Percentiles rank a stretch among this genome's conserved stretches.
These are phyloP conservation scores for Tenthredo notha DNA, from an alignment of 2,888 invertebrate species.

Conservation along the genomic window DNA sequence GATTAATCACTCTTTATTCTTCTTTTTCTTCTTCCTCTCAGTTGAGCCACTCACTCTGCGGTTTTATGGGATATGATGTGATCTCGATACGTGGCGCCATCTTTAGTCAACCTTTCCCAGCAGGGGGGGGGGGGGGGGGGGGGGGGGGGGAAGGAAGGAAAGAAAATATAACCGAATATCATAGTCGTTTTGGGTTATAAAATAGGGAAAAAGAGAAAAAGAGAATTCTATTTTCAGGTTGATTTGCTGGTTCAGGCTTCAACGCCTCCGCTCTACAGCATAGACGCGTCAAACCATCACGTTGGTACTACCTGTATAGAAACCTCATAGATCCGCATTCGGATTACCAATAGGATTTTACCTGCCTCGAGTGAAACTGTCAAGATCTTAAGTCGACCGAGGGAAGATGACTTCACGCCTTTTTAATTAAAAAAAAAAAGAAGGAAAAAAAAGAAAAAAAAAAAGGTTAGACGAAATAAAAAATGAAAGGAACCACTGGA, in stretches of 20 bases:
- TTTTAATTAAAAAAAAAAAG: background rate
- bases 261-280: slow-evolving; percentile 25
- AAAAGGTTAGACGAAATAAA: background rate
- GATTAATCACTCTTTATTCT: background rate
- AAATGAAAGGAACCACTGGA: background rate
- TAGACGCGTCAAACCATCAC: slow-evolving; percentile 29
- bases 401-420: slow-evolving; percentile 5
- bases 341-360: slow-evolving; percentile 30
- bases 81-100: slow-evolving; percentile 41
- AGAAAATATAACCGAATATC: background rate
- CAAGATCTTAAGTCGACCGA: background rate
- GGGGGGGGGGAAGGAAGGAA: too few relatives aligned
- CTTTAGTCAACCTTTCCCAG: background rate
- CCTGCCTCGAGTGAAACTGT: slow-evolving; percentile 20
- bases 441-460: background rate
- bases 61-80: background rate
- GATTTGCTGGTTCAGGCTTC: slow-evolving; percentile 37
- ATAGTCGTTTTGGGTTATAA: background rate
- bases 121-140: too few relatives aligned
- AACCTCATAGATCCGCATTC: background rate
- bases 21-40: background rate
- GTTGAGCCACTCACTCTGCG: background rate
- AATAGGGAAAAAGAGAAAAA: background rate
- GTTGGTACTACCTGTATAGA: background rate
- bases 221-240: slow-evolving; percentile 7